Conservation (phyloP, 2,888 invertebrate species). For the Heliconius cydno region DNA sequence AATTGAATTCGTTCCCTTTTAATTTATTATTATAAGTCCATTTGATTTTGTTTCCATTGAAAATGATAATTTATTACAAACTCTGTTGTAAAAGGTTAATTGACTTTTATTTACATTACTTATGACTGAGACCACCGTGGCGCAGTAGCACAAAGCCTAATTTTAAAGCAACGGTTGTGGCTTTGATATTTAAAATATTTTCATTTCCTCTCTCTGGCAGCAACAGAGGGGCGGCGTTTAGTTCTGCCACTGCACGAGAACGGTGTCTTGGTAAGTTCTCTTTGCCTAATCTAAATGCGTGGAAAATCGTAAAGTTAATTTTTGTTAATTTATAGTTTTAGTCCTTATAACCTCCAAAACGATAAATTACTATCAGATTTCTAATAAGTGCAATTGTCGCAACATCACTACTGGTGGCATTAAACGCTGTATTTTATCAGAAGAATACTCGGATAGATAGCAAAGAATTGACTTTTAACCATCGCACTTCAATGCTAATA, state of each 20-base stretch:
- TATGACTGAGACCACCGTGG: too few relatives aligned
- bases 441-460: too few relatives aligned
- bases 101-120: constrained; percentile 7
- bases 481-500: too few relatives aligned
- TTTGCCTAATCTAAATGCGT: background rate
- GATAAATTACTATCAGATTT: background rate
- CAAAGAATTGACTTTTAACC: too few relatives aligned
- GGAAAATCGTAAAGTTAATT: too few relatives aligned
- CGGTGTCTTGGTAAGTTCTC: background rate
- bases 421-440: too few relatives aligned
- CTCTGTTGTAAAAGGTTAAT: constrained; percentile 29
- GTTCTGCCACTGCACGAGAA: background rate
- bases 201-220: too few relatives aligned
- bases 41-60: constrained; percentile 56
- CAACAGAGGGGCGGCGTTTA: too few relatives aligned
- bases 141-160: background rate
- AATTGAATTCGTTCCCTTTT: constrained; percentile 28
- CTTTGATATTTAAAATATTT: background rate
- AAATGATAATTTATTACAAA: constrained; percentile 56
- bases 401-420: background rate
- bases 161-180: background rate
- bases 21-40: constrained; percentile 39
- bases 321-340: background rate
- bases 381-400: background rate
- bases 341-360: background rate